A percentile compares a stretch with the other conserved stretches of the same genome.
phyloP scores from a whole-genome alignment of 2,797 vertebrate genomes.

The Telmatherina bonti region DNA sequence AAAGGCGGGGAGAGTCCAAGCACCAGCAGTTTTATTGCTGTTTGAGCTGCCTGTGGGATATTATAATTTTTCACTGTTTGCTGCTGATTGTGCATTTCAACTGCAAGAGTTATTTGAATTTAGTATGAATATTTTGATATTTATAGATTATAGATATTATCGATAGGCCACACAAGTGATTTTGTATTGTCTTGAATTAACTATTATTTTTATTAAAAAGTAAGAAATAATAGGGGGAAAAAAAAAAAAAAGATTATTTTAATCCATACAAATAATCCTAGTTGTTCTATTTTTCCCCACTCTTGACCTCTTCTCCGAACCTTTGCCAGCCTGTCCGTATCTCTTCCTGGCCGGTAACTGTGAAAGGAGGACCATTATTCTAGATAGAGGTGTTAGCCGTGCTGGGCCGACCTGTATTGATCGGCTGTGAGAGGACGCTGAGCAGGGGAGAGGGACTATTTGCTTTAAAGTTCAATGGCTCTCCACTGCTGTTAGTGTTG shows the following conservation, averaged over 20 bases:
- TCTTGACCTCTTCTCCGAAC: slow-evolving; percentile 17
- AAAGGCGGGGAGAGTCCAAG: slow-evolving; percentile 52
- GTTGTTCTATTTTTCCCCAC: slow-evolving; percentile 3
- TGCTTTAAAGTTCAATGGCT: slow-evolving; percentile 85
- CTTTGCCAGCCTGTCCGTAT: slow-evolving; percentile 40
- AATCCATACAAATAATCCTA: too few species aligned
- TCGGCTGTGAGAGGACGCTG: slow-evolving; percentile 74
- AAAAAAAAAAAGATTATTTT: too few species aligned
- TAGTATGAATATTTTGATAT: slow-evolving; percentile 14
- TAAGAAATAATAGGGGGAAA: background rate
- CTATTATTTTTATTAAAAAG: background rate
- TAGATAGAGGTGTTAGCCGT: slow-evolving; percentile 79
- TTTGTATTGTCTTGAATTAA: slow-evolving; percentile 1
- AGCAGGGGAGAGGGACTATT: slow-evolving; percentile 83
- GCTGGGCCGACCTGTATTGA: slow-evolving; percentile 71
- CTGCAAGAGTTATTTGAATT: slow-evolving; percentile 14
- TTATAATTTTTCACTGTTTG: slow-evolving; percentile 24
- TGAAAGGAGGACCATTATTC: slow-evolving; percentile 70
- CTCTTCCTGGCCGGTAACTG: slow-evolving; percentile 70
- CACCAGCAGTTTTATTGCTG: slow-evolving; percentile 51
- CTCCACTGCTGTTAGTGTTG: slow-evolving; percentile 81
- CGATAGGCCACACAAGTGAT: background rate
- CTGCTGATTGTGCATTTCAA: slow-evolving; percentile 25
- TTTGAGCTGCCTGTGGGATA: slow-evolving; percentile 32
- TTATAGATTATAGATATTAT: background rate